phyloP scores from a whole-genome alignment of 1,140 invertebrate species.

The Streblospio benedicti region DNA sequence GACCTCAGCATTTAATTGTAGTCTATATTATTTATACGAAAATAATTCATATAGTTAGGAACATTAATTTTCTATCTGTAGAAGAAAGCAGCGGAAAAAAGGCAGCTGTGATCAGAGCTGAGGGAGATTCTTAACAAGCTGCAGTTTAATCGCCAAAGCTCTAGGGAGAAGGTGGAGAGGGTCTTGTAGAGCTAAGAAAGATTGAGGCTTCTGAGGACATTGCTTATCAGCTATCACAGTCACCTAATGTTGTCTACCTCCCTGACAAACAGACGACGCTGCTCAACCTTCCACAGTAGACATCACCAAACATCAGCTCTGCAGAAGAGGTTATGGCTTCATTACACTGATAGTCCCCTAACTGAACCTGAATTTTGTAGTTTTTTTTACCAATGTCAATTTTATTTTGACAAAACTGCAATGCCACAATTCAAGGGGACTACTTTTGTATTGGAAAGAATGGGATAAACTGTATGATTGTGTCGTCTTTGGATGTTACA shows the following conservation, averaged over 20 bases:
- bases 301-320: too few species aligned
- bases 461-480: too few species aligned
- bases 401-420: too few species aligned
- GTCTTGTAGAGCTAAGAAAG: slow-evolving; percentile 87
- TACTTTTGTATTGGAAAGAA: too few species aligned
- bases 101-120: slow-evolving; percentile 89
- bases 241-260: slow-evolving; percentile 89
- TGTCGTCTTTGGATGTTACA: too few species aligned
- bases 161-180: slow-evolving; percentile 60
- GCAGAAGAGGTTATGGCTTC: too few species aligned
- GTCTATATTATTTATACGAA: too few species aligned
- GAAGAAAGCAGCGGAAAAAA: slow-evolving; percentile 96
- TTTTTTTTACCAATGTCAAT: too few species aligned
- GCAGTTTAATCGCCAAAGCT: slow-evolving; percentile 82
- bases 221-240: slow-evolving; percentile 85
- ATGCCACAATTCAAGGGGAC: too few species aligned
- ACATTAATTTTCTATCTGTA: slow-evolving; percentile 28
- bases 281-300: slow-evolving; percentile 86
- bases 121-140: slow-evolving; percentile 90
- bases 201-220: slow-evolving; percentile 99
- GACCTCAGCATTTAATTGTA: background rate
- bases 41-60: too few species aligned
- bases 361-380: too few species aligned
- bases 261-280: slow-evolving; percentile 85
- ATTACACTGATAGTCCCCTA: too few species aligned